phyloP scores from a whole-genome alignment of 2,888 invertebrate genomes.

The Harpalus rubripes region DNA sequence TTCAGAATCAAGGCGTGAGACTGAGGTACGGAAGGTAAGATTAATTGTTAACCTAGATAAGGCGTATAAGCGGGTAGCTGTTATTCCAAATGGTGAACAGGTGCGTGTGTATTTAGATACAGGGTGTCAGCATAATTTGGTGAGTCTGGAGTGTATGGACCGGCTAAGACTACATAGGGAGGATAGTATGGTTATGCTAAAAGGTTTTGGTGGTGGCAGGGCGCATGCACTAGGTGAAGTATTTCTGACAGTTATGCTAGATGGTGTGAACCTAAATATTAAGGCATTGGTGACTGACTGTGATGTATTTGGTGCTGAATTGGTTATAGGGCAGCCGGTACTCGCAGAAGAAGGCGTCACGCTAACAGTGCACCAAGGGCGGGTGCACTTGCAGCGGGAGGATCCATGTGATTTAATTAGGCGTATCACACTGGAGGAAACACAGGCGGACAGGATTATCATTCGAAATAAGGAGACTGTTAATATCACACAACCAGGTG shows the following conservation, averaged over 20 bases:
- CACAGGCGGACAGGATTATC: background rate
- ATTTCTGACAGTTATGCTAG: slow-evolving; percentile 13
- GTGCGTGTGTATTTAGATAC: too few species aligned
- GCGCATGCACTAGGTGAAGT: slow-evolving; percentile 43
- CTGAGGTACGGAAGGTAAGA: too few species aligned
- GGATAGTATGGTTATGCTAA: too few species aligned
- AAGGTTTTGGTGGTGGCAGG: too few species aligned
- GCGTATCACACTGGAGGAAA: slow-evolving; percentile 26
- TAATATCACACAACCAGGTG: background rate
- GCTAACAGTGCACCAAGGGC: slow-evolving; percentile 54
- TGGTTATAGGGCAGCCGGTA: slow-evolving; percentile 63
- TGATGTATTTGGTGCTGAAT: slow-evolving; percentile 56
- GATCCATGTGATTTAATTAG: slow-evolving; percentile 39
- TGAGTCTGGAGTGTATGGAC: too few species aligned
- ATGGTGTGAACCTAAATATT: slow-evolving; percentile 45
- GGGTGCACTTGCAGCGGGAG: slow-evolving; percentile 59
- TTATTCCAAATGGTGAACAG: too few species aligned
- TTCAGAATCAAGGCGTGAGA: too few species aligned
- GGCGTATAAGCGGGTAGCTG: too few species aligned
- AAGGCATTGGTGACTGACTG: slow-evolving; percentile 55
- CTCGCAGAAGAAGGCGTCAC: slow-evolving; percentile 53
- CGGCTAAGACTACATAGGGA: too few species aligned
- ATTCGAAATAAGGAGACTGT: background rate
- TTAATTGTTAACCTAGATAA: too few species aligned
- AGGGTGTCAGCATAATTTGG: too few species aligned